phyloP scores from a whole-genome alignment of 2,888 invertebrate species.

The Eurytoma adleriae region DNA sequence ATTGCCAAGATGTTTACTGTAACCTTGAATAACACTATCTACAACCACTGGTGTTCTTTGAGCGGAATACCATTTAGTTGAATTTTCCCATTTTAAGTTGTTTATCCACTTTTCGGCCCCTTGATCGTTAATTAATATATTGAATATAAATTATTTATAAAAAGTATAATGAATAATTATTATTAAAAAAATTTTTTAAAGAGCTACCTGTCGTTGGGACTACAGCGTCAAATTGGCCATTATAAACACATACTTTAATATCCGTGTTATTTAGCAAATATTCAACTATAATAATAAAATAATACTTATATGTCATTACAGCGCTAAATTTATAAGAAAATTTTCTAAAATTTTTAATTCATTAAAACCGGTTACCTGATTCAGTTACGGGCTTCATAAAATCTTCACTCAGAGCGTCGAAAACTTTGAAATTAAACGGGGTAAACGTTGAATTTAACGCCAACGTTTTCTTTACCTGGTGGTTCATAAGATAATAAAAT shows the following conservation, averaged over 20 bases:
- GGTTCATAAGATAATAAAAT: slow-evolving; percentile 3
- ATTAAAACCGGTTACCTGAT: slow-evolving; percentile 77
- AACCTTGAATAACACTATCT: slow-evolving; percentile 82
- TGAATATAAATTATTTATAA: background rate
- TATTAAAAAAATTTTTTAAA: background rate
- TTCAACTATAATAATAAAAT: slow-evolving; percentile 62
- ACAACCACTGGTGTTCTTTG: background rate
- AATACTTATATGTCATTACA: background rate
- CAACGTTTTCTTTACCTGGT: background rate
- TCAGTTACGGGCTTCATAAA: slow-evolving; percentile 89
- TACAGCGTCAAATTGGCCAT: slow-evolving; percentile 68
- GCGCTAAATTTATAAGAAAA: background rate
- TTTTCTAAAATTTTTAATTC: background rate
- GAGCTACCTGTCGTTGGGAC: slow-evolving; percentile 64
- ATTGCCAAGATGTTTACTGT: slow-evolving; percentile 82
- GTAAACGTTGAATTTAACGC: background rate
- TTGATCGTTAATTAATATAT: background rate
- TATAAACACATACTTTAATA: slow-evolving; percentile 67
- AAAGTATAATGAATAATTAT: background rate
- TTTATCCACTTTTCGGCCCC: background rate
- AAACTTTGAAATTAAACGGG: background rate
- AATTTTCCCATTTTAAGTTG: slow-evolving; percentile 1
- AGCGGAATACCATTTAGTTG: background rate
- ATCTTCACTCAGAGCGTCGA: slow-evolving; percentile 74
- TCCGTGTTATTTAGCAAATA: slow-evolving; percentile 64